Evolutionary conservation across 2,888 invertebrate genomes (phyloP).

Genomic region (Agonopterix alstromeriana): DNA sequence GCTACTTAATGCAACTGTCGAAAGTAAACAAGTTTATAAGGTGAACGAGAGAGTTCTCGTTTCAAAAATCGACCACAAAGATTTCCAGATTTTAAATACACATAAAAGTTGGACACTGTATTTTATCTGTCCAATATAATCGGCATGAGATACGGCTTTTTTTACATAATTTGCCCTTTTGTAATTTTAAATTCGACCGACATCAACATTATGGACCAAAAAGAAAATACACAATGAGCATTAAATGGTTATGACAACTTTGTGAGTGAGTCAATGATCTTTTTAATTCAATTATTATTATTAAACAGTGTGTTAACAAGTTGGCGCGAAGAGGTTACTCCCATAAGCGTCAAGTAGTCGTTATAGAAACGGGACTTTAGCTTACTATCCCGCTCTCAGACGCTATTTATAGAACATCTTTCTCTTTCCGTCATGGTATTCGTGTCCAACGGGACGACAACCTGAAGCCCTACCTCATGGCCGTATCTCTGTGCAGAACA

Average conservation of each 20-base stretch:
- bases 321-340: background rate
- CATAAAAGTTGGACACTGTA: slow-evolving; percentile 2
- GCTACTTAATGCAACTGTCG: slow-evolving; percentile 5
- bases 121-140: slow-evolving; percentile 3
- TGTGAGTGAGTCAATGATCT: background rate
- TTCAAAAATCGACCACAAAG: background rate
- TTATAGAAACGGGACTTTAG: no score
- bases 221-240: background rate
- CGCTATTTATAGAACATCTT: background rate
- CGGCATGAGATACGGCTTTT: background rate
- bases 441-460: background rate
- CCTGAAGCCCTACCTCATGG: background rate
- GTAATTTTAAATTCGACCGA: background rate
- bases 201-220: no score
- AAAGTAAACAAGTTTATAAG: slow-evolving; percentile 18
- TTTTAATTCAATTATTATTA: background rate
- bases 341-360: no score
- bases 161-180: background rate
- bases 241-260: background rate
- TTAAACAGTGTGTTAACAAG: background rate
- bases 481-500: background rate
- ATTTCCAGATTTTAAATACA: background rate
- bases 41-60: slow-evolving; percentile 9
- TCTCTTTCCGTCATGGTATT: background rate
- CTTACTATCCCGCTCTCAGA: background rate